Evolutionary conservation across 2,113 vertebrate species (phyloP).

Genomic region (Dromiciops gliroides): DNA sequence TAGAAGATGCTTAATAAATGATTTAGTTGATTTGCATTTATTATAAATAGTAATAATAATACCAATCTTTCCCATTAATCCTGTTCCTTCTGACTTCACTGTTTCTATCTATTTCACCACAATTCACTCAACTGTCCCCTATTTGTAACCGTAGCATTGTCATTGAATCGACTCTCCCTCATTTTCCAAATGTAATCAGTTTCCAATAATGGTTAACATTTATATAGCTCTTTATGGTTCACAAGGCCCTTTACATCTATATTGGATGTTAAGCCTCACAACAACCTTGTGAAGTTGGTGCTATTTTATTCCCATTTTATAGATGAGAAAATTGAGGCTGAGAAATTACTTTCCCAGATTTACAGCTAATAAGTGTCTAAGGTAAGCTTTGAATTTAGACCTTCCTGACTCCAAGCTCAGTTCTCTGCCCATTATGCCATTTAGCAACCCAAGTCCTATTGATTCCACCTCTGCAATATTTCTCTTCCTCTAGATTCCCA

Average conservation of each 20-base stretch:
- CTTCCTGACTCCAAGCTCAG: not conserved
- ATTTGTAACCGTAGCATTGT: not conserved
- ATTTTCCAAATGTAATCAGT: too few species aligned
- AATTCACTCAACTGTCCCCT: not conserved
- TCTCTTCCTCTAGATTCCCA: not conserved
- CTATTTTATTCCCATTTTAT: not conserved
- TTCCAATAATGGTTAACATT: not conserved
- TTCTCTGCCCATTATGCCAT: not conserved
- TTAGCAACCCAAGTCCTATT: not conserved
- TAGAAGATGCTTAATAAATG: not conserved
- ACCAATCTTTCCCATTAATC: not conserved
- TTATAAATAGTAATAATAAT: not conserved
- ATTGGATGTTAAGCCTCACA: not conserved
- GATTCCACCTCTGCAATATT: not conserved
- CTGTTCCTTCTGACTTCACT: not conserved
- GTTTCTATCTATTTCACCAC: not conserved
- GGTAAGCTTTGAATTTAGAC: not conserved
- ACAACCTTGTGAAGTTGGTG: not conserved
- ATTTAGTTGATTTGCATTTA: not conserved
- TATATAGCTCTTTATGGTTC: not conserved
- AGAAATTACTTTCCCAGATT: not conserved
- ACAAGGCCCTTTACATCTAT: not conserved
- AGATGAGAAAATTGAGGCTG: not conserved
- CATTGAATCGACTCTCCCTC: not conserved
- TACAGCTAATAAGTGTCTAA: not conserved